Evolutionary conservation across 2,888 invertebrate species (phyloP).

Genomic region (Carabus problematicus): DNA sequence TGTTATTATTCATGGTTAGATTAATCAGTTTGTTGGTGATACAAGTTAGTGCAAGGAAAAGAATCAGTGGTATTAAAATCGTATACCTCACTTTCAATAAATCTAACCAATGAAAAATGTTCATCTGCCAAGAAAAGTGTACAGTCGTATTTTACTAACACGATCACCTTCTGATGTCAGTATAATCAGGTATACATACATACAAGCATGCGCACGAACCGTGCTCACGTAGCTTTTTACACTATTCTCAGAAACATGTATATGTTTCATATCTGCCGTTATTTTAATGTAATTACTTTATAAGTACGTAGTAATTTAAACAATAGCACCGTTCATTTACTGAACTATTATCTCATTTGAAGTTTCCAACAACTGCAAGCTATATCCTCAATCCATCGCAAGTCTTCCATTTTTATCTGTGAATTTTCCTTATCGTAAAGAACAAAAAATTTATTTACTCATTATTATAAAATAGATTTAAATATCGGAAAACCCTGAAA

Average conservation of each 20-base stretch:
- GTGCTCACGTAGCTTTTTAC: slow-evolving; percentile 7
- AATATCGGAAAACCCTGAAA: too few species aligned
- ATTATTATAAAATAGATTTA: too few species aligned
- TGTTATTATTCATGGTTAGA: slow-evolving; percentile 1
- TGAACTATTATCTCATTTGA: not conserved
- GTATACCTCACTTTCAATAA: slow-evolving; percentile 34
- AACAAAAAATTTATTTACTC: too few species aligned
- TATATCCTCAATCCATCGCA: too few species aligned
- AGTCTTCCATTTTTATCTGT: too few species aligned
- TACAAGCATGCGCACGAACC: not conserved
- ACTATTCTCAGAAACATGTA: slow-evolving; percentile 30
- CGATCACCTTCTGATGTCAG: slow-evolving; percentile 35
- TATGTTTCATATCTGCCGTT: slow-evolving; percentile 15
- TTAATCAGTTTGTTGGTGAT: slow-evolving; percentile 7
- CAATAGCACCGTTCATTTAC: too few species aligned
- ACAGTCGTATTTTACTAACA: slow-evolving; percentile 39
- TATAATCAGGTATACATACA: slow-evolving; percentile 4
- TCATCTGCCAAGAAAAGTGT: slow-evolving; percentile 33
- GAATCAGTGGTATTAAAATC: slow-evolving; percentile 21
- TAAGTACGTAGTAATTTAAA: too few species aligned
- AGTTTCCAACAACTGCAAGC: slow-evolving; percentile 13
- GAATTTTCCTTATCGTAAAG: too few species aligned
- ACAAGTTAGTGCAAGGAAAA: slow-evolving; percentile 6
- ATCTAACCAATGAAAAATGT: slow-evolving; percentile 36
- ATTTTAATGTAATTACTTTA: not conserved